Base-by-base conservation (phyloP, 2,113 vertebrate genomes). In the Ammodramus savannarum region DNA sequence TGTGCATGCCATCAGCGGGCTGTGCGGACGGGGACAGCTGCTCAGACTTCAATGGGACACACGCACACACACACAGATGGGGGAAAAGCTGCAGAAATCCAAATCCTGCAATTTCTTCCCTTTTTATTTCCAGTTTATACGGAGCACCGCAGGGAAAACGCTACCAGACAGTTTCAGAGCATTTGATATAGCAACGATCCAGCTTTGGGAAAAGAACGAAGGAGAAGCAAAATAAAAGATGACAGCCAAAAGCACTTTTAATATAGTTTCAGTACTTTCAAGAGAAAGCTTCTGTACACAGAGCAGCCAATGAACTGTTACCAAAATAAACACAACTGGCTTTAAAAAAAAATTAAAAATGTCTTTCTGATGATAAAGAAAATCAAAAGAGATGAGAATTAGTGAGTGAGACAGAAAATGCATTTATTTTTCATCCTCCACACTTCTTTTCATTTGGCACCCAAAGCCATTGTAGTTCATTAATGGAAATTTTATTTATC, bases 241-340 rank as follows among this genome's bases (percentile, higher is more conserved):
- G 95, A 95, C 95, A 96, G 95, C 94, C 93, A 95, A 90, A 96
- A 92, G 87, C 87, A 92, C 94, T 93, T 96, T 88, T 87, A 95
- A 93, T 90, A 95, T 85, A 91, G 87, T 94, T 97, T 89, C 95
- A 88, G 68, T 91, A 86, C 83, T 95, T 93, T 89, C 95, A 95
- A 95, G 94, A 94, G 93, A 95, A 96, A 96, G 85, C 94, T 90
- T 92, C 74, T 90, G 85, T 84, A 93, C 68, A 85, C 85, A 90
- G 63, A 87, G 84, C 68, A 89, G 86, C 75, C 88, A 90, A 93
- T 74, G 92, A 96, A 90, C 90, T 90, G 85, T 89, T 95, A 95
- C 88, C 93, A 88, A 96, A 96, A 97, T 89, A 96, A 96, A 97
- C 83, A 96, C 79, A 81, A 88, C 72, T 58, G 76, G 68, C 72